These are phyloP conservation scores for Osmoderma eremita DNA, from an alignment of 2,888 invertebrate genomes.

Conservation along the genomic window DNA sequence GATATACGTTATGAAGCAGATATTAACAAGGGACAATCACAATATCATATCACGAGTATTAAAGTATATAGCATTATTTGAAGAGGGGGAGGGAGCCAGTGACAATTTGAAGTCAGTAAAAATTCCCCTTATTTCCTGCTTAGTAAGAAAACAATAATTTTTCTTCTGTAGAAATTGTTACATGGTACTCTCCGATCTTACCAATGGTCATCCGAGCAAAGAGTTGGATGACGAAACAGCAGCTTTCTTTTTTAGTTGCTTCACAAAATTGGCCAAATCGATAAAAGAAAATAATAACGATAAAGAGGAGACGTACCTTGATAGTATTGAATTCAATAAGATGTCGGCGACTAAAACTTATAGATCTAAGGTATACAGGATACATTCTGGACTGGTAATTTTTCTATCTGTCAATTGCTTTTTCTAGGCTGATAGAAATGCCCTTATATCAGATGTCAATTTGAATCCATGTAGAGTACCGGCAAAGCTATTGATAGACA, in stretches of 20 bases:
- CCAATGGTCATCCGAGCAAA: slow-evolving; percentile 50
- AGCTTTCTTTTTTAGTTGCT: slow-evolving; percentile 46
- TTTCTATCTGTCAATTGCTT: not conserved
- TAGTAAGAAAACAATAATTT: not conserved
- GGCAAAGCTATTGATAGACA: slow-evolving; percentile 27
- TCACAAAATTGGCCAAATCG: slow-evolving; percentile 48
- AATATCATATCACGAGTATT: slow-evolving; percentile 54
- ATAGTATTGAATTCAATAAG: slow-evolving; percentile 40
- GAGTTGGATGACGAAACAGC: slow-evolving; percentile 46
- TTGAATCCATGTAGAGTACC: slow-evolving; percentile 39
- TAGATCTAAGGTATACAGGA: slow-evolving; percentile 32
- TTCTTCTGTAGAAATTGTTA: slow-evolving; percentile 51
- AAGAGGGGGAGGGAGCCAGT: slow-evolving; percentile 48
- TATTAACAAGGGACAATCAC: slow-evolving; percentile 48
- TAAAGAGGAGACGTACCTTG: slow-evolving; percentile 44
- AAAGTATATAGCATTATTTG: slow-evolving; percentile 60
- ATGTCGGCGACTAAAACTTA: slow-evolving; percentile 36
- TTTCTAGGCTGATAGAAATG: slow-evolving; percentile 31
- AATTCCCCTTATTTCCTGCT: not conserved
- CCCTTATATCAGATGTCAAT: slow-evolving; percentile 26
- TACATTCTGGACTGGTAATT: not conserved
- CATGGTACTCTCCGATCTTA: slow-evolving; percentile 49
- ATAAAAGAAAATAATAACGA: slow-evolving; percentile 46
- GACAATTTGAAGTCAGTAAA: slow-evolving; percentile 53
- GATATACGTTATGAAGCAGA: slow-evolving; percentile 53